Evolutionary conservation across 1,140 invertebrate genomes (phyloP).

Genomic region (Diachasmimorpha longicaudata): DNA sequence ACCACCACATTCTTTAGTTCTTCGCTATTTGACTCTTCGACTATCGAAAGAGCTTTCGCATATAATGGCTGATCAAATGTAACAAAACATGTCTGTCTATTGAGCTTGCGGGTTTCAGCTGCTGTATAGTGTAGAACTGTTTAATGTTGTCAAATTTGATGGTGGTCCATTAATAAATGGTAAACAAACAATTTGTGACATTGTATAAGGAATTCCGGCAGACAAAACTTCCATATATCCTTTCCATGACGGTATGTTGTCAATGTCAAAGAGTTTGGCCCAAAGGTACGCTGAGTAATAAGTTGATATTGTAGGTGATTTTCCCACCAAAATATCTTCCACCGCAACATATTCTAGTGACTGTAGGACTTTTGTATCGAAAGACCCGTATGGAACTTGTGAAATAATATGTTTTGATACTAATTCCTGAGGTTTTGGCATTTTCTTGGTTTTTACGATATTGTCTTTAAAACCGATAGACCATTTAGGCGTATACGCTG

Average conservation of each 20-base stretch:
- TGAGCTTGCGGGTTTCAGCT: not conserved
- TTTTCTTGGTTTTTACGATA: not conserved
- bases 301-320: not conserved
- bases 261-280: not conserved
- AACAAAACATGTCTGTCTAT: constrained; percentile 24
- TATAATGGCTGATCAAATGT: constrained; percentile 32
- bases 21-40: constrained; percentile 14
- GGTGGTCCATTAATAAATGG: constrained; percentile 7
- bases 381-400: not conserved
- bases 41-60: constrained; percentile 24
- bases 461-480: not conserved
- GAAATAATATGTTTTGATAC: not conserved
- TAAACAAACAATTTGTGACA: not conserved
- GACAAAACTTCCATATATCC: not conserved
- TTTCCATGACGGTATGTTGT: not conserved
- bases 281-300: constrained; percentile 1
- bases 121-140: not conserved
- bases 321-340: not conserved
- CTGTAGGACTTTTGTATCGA: not conserved
- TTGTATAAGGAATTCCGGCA: not conserved
- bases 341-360: not conserved
- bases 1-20: constrained; percentile 41
- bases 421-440: not conserved
- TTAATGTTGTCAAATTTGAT: not conserved
- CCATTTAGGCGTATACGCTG: constrained; percentile 14